Evolutionary conservation across 2,888 invertebrate genomes (phyloP).

Genomic region (Odontocerum albicorne): DNA sequence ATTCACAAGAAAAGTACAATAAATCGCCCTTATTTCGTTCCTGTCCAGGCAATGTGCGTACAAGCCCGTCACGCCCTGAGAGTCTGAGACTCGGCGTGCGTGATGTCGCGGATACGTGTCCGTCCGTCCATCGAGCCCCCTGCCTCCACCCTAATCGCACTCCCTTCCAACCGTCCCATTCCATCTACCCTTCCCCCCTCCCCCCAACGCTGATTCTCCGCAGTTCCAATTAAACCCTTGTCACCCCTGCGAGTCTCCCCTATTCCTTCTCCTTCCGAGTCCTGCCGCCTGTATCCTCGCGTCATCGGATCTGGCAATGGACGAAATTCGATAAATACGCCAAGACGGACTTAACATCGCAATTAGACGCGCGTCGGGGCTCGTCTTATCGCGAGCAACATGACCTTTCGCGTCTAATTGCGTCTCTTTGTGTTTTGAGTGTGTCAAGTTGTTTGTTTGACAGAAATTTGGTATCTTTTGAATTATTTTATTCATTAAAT

Average conservation of each 20-base stretch:
- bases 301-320: neutral
- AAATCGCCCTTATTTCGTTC: too few relatives aligned
- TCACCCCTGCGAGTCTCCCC: neutral
- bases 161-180: neutral
- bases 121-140: constrained; percentile 8
- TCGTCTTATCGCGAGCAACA: too few relatives aligned
- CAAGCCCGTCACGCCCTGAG: neutral
- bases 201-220: neutral
- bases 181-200: neutral
- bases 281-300: neutral
- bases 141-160: neutral
- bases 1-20: too few relatives aligned
- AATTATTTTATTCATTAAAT: too few relatives aligned
- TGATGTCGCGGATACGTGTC: constrained; percentile 14
- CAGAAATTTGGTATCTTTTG: too few relatives aligned
- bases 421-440: too few relatives aligned
- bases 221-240: constrained; percentile 17
- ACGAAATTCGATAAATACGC: neutral
- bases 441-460: too few relatives aligned
- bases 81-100: neutral
- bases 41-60: neutral
- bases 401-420: too few relatives aligned
- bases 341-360: too few relatives aligned
- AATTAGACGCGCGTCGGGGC: too few relatives aligned
- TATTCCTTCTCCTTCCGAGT: neutral